Evolutionary conservation across 2,888 invertebrate genomes (phyloP), one percentile per base, ranked within the genome.

Genomic region (Pherbina coryleti): DNA sequence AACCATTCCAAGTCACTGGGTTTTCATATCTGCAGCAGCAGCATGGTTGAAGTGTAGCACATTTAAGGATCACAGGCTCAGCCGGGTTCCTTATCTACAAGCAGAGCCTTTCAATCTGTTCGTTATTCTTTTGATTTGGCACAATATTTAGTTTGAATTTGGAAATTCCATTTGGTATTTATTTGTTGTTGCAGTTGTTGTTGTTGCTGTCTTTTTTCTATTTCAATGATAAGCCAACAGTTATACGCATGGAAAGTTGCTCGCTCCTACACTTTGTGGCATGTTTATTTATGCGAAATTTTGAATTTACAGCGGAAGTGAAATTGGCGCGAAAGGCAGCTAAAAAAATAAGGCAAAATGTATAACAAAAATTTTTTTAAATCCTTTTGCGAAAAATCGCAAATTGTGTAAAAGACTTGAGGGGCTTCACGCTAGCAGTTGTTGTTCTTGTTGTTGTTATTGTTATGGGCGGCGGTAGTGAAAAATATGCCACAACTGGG

Each of bases 221-320:
- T 60, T 22, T 14, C n/a, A 60, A 60, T 60, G n/a, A 60, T 25
- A 22, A 19, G 49, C 44, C 3, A 11, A 19, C 14, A 5, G 22
- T 44, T 69, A 34, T 17, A n/a, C 7, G 14, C 19, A 8, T n/a
- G 25, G 11, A 22, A 22, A 49, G 3, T 49, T 25, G 14, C 11
- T 25, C n/a, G 60, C 11, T 22, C 2, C 17, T 19, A 44, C 14
- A 25, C 14, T 28, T 25, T 25, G 22, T 34, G n/a, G 44, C 37
- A 25, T 37, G 60, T 34, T 34, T 72, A 28, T 72, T 57, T 57
- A 60, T 60, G 72, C 25, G 51, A 60, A 72, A 57, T 44, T 37
- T 57, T 57, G 60, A 37, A 72, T 72, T 72, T 72, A 60, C 44
- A 60, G 11, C 34, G 72, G 72, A 60, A 60, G 37, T 37, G 60